Evolutionary conservation across 2,888 invertebrate genomes (phyloP).

Genomic region (Mechanitis mazaeus): DNA sequence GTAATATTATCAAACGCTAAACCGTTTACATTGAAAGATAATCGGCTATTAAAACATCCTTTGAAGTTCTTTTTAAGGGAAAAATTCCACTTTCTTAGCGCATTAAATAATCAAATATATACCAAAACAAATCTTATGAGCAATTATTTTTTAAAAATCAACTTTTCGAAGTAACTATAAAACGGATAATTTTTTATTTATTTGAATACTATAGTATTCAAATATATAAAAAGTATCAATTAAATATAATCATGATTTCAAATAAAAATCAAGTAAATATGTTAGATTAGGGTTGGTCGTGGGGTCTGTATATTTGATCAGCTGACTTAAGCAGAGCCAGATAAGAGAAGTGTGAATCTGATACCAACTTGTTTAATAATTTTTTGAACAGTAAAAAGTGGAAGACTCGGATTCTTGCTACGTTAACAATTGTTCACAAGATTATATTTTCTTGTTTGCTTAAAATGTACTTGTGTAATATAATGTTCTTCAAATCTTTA

Average conservation of each 20-base stretch:
- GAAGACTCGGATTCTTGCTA: constrained; percentile 17
- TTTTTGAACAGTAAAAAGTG: constrained; percentile 21
- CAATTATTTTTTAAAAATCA: no score
- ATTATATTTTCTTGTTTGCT: constrained; percentile 15
- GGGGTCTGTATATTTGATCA: constrained; percentile 22
- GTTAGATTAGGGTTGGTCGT: background rate
- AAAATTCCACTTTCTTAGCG: no score
- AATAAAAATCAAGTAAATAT: background rate
- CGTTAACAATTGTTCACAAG: constrained; percentile 20
- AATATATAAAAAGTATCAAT: no score
- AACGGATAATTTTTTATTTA: no score
- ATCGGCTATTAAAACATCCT: no score
- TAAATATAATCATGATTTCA: background rate
- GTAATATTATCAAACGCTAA: background rate
- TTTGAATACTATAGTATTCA: no score
- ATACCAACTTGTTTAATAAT: constrained; percentile 21
- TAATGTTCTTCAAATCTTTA: background rate
- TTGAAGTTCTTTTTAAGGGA: no score
- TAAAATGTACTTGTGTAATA: background rate
- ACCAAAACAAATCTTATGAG: no score
- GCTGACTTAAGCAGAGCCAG: constrained; percentile 18
- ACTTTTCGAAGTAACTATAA: no score
- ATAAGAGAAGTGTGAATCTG: constrained; percentile 27
- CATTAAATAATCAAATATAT: no score
- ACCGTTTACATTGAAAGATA: no score